Evolutionary conservation across 2,113 vertebrate species (phyloP).

Genomic region (Ceyx cyanopectus): DNA sequence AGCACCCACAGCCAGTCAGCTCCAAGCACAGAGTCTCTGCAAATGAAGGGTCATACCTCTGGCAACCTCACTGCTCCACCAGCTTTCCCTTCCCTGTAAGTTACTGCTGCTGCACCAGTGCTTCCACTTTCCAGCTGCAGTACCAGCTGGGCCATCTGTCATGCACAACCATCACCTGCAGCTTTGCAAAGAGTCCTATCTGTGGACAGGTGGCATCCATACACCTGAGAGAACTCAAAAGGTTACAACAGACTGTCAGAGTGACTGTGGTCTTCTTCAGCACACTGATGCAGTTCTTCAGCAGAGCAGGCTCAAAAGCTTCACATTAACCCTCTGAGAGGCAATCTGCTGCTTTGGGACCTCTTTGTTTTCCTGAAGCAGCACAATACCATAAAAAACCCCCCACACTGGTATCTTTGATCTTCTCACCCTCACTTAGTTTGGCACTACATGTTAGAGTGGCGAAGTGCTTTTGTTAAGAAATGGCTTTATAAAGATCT

Average conservation of each 20-base stretch:
- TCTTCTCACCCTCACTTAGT: neutral
- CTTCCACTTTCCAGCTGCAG: neutral
- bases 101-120: accelerated
- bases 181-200: neutral
- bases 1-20: neutral
- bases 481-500: neutral
- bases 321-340: neutral
- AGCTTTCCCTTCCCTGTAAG: neutral
- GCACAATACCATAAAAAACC: neutral
- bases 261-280: neutral
- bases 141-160: neutral
- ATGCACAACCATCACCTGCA: neutral
- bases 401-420: neutral
- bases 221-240: slow-evolving; percentile 36
- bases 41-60: neutral
- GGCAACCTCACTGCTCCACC: neutral
- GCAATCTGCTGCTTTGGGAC: neutral
- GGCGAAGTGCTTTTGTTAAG: neutral
- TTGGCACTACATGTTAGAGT: neutral
- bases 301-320: neutral
- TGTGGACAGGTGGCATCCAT: slow-evolving; percentile 8
- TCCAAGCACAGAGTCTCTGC: neutral
- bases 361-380: neutral
- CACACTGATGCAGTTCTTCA: neutral
- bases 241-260: neutral